Conservation (phyloP, 1,140 invertebrate species). For the Microplitis mediator region DNA sequence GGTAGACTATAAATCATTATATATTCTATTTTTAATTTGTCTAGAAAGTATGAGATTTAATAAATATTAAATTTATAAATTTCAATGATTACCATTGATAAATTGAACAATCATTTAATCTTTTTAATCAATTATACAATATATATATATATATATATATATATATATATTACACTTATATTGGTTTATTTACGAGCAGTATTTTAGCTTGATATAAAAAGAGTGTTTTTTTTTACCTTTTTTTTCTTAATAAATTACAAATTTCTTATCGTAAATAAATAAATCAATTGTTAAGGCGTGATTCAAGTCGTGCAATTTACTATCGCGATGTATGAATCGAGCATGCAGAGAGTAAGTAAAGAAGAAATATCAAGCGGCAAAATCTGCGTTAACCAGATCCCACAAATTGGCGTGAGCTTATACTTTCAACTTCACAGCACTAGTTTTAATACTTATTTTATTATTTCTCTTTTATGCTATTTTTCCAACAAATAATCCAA, state of each 20-base stretch:
- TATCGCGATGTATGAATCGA: neutral
- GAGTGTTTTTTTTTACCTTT: too few relatives aligned
- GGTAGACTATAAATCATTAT: too few relatives aligned
- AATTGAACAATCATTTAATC: too few relatives aligned
- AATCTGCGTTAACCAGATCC: constrained; percentile 4
- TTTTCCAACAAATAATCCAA: neutral
- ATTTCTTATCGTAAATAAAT: neutral
- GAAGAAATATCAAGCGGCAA: neutral
- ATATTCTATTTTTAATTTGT: too few relatives aligned
- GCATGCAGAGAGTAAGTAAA: neutral
- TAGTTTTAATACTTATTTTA: neutral
- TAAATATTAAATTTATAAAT: too few relatives aligned
- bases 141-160: too few relatives aligned
- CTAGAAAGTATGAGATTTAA: too few relatives aligned
- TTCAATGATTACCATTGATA: too few relatives aligned
- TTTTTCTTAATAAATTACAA: neutral
- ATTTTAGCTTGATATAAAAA: too few relatives aligned
- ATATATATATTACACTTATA: too few relatives aligned
- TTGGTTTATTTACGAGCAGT: too few relatives aligned
- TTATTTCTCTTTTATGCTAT: neutral
- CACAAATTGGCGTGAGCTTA: constrained; percentile 5
- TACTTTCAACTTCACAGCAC: neutral
- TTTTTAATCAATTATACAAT: too few relatives aligned
- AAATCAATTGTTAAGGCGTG: neutral
- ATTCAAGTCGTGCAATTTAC: neutral